Conservation (phyloP, 2,888 invertebrate genomes). For the Phragmatobia fuliginosa region DNA sequence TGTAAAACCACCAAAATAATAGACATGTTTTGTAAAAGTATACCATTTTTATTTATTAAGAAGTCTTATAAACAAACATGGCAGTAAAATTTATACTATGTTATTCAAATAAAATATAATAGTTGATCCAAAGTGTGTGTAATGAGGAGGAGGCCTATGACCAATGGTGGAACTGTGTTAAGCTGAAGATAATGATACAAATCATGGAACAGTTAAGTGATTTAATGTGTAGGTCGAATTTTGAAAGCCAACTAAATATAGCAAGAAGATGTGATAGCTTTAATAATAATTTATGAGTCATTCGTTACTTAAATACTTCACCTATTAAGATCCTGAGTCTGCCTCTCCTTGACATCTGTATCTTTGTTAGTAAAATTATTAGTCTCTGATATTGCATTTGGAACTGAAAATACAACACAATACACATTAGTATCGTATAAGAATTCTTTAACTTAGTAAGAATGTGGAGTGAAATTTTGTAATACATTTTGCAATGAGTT, state of each 20-base stretch:
- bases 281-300: background rate
- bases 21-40: background rate
- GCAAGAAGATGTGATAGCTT: background rate
- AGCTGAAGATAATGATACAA: too few species aligned
- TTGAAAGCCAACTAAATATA: too few species aligned
- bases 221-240: too few species aligned
- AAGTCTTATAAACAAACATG: too few species aligned
- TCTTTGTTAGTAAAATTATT: slow-evolving; percentile 50
- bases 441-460: background rate
- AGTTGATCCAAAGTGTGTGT: too few species aligned
- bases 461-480: background rate
- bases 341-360: slow-evolving; percentile 53
- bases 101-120: too few species aligned
- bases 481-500: too few species aligned
- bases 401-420: slow-evolving; percentile 58
- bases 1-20: slow-evolving; percentile 49
- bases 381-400: slow-evolving; percentile 61
- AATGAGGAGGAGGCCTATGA: too few species aligned
- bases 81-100: too few species aligned
- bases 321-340: slow-evolving; percentile 61
- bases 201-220: too few species aligned
- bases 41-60: background rate
- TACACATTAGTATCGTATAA: background rate
- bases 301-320: slow-evolving; percentile 38
- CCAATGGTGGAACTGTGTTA: too few species aligned